Evolutionary conservation across 2,888 invertebrate species (phyloP), one percentile per base, ranked within the genome.

Genomic region (Athripsodes cinereus): DNA sequence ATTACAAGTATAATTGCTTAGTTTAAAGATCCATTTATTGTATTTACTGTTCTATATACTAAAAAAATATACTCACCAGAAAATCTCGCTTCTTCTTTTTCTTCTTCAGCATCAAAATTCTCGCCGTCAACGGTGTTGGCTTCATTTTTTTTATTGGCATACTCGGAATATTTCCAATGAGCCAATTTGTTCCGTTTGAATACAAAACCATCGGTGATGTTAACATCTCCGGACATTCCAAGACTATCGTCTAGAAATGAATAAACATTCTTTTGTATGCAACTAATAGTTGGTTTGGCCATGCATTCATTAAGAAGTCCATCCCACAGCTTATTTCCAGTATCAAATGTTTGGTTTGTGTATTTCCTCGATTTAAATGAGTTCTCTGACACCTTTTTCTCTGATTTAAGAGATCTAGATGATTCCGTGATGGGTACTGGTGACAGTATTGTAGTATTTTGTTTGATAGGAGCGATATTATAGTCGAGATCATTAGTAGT

Each of bases 251-350:
- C 84, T 62, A 92, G 72, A 67, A 87, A 91, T n/a, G 79, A 75
- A 67, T 86, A 87, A 31, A 90, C 83, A 67, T 87, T 89, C 67
- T 85, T 87, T 67, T 89, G 88, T 57, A 92, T 84, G 69, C 92
- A 92, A 64, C 83, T 81, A 67, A 87, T 78, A 60, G 87, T 80
- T 18, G 88, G 84, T 53, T 79, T 76, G 11, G 74, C 75, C 49
- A 81, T 80, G 69, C 91, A 92, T 68, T 90, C 85, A 62, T 81
- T 82, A 55, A 90, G 76, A 62, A 92, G 79, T 59, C 84, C 83
- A 65, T 83, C 84, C 90, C 90, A 90, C 53, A 91, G 73, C 61
- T 80, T 75, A 64, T 88, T 88, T 52, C 84, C 84, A 64, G 80
- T 82, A 59, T 75, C 71, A 65, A 77, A 78, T 10, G 59, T 54